Evolutionary conservation across 2,113 vertebrate genomes (phyloP), one percentile per base, ranked within the genome.

Genomic region (Ammodytes marinus): DNA sequence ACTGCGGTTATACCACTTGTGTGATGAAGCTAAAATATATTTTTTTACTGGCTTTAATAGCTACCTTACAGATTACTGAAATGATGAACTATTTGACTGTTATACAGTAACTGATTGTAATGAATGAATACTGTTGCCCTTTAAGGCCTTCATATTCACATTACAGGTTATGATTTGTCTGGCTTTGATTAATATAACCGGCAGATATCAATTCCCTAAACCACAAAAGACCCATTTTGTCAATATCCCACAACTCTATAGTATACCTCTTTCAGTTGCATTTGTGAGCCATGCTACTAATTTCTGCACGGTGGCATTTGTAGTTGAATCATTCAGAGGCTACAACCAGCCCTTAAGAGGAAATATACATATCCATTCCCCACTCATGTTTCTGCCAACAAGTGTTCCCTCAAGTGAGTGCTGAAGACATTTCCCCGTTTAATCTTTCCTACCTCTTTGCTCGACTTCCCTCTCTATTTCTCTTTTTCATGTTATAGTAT

Each of bases 401-500:
- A 64, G 72, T 53, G 40, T 73, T 77, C 46, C 53, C 53, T 65
- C 11, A 35, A 81, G 50, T 66, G 35, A 54, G 58, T 19, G 57
- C 67, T 64, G 10, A 69, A 52, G 45, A 53, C 37, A 55, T 49
- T 67, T 66, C 61, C 19, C 61, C 12, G 15, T 85, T 69, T 13
- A 35, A 50, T 58, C 15, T 70, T 11, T 35, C 40, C 39, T 45
- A 8, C 12, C 27, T 58, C n/a, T 42, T 8, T 13, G 10, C 39
- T 69, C 11, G 12, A 49, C 55, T 27, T 37, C 17, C 5, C 14
- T 65, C 5, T 64, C 1, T 63, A 60, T 42, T 39, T 64, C 2
- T 40, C 10, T 14, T 37, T 43, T 67, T 58, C 4, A 14, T 66
- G 10, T 65, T 15, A 8, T 2, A 65, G 47, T 39, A 27, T 66